Evolutionary conservation across 2,113 vertebrate species (phyloP).

Genomic region (Charina bottae): DNA sequence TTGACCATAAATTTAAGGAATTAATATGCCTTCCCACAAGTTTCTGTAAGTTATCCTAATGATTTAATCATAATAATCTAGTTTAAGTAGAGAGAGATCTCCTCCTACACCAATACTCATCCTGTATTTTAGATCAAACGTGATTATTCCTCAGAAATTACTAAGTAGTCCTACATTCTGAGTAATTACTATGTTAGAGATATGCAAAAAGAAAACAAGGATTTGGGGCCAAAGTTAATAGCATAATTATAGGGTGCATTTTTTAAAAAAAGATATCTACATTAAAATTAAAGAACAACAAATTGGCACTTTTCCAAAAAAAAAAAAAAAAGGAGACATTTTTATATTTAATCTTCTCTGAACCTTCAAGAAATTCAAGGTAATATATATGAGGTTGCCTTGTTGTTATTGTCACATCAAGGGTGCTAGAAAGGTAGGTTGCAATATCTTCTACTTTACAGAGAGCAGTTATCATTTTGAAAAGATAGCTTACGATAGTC

Average conservation of each 20-base stretch:
- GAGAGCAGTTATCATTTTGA: not conserved
- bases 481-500: not conserved
- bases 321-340: not conserved
- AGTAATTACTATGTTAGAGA: not conserved
- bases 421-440: not conserved
- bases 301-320: not conserved
- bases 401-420: not conserved
- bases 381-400: not conserved
- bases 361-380: not conserved
- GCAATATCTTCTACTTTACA: not conserved
- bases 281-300: not conserved
- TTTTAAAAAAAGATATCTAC: not conserved
- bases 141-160: not conserved
- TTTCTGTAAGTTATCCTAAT: not conserved
- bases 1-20: constrained; percentile 41
- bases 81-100: not conserved
- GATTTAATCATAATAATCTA: not conserved
- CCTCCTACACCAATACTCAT: not conserved
- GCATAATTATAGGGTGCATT: not conserved
- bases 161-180: not conserved
- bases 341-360: not conserved
- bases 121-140: not conserved
- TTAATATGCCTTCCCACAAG: not conserved
- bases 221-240: not conserved
- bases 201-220: not conserved